phyloP scores from a whole-genome alignment of 2,797 vertebrate genomes.

The Ceryle rudis region DNA sequence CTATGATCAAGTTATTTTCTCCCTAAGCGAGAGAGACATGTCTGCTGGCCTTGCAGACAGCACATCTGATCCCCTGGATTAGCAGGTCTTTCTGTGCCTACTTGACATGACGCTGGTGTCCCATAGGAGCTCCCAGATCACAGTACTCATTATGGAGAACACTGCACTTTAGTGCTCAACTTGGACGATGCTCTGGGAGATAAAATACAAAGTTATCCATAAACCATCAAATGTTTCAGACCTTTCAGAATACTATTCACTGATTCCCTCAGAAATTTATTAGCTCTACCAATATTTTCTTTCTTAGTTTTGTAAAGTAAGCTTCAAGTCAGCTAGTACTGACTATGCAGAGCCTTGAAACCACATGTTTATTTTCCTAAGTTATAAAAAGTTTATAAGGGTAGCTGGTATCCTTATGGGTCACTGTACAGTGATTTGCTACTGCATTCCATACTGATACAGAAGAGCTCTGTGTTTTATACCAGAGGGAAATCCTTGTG shows the following conservation, averaged over 20 bases:
- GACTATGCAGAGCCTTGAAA: conserved; percentile 82
- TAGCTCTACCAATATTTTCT: conserved; percentile 82
- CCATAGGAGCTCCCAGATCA: not conserved
- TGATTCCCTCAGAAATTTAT: conserved; percentile 77
- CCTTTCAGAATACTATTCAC: conserved; percentile 61
- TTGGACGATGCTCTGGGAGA: conserved; percentile 37
- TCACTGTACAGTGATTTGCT: conserved; percentile 79
- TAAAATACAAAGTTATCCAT: conserved; percentile 58
- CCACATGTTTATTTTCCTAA: conserved; percentile 86
- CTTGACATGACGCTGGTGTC: not conserved
- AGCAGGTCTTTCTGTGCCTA: conserved; percentile 41
- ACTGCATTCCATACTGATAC: conserved; percentile 81
- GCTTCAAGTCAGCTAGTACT: conserved; percentile 71
- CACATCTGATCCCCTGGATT: conserved; percentile 13
- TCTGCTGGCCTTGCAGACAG: not conserved
- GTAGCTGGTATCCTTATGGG: conserved; percentile 82
- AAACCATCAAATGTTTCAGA: conserved; percentile 56
- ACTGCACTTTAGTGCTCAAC: conserved; percentile 28
- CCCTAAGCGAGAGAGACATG: not conserved
- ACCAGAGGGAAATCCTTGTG: conserved; percentile 74
- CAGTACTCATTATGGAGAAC: conserved; percentile 35
- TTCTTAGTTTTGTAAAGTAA: conserved; percentile 77
- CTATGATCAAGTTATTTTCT: not conserved
- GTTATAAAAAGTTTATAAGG: conserved; percentile 87
- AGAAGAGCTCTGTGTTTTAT: conserved; percentile 82